These are phyloP conservation scores for Anneissia japonica DNA, from an alignment of 35 echinoderm and acorn worm genomes.

Conservation along the genomic window DNA sequence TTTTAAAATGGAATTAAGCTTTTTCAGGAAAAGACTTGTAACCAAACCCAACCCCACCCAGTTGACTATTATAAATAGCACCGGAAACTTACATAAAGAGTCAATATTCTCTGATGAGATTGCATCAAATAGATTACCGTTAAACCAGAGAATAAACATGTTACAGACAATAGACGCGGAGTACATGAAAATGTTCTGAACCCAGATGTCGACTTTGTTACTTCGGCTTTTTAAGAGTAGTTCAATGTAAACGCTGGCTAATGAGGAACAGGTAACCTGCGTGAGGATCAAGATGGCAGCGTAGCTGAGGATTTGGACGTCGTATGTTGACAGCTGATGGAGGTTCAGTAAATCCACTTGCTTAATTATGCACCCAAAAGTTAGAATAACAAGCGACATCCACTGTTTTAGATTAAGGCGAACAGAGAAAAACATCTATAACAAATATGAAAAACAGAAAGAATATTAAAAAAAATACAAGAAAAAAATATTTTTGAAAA, in stretches of 20 bases:
- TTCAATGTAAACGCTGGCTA: slow-evolving; percentile 92
- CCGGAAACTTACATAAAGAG: slow-evolving; percentile 20
- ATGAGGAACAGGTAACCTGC: slow-evolving; percentile 56
- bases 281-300: slow-evolving; percentile 47
- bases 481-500: no score
- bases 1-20: slow-evolving; percentile 90
- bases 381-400: slow-evolving; percentile 68
- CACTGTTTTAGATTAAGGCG: slow-evolving; percentile 61
- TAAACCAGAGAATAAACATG: background rate
- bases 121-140: background rate
- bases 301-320: background rate
- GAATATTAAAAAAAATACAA: background rate
- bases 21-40: slow-evolving; percentile 71
- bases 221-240: slow-evolving; percentile 64
- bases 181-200: slow-evolving; percentile 94
- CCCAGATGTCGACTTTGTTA: slow-evolving; percentile 62
- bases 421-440: slow-evolving; percentile 60
- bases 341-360: slow-evolving; percentile 25
- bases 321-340: slow-evolving; percentile 9
- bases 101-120: slow-evolving; percentile 1
- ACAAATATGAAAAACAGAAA: background rate
- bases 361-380: slow-evolving; percentile 72
- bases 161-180: slow-evolving; percentile 55
- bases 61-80: slow-evolving; percentile 53
- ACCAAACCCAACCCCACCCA: slow-evolving; percentile 52